Evolutionary conservation across 2,888 invertebrate species (phyloP).

Genomic region (Norana najaformis): DNA sequence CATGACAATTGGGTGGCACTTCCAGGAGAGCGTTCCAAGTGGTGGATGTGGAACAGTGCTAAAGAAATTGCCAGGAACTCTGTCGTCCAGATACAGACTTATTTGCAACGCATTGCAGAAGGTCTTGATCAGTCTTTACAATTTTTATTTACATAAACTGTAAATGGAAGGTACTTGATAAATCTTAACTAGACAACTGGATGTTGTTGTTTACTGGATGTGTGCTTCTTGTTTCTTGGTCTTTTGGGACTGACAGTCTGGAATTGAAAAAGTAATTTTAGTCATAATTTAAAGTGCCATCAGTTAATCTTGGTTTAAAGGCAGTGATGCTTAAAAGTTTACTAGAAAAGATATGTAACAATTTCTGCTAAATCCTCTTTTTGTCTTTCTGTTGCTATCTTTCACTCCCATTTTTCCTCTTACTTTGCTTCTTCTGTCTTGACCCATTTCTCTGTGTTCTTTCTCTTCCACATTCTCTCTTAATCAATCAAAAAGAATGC

Average conservation of each 20-base stretch:
- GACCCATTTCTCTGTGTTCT: neutral
- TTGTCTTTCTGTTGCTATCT: too few relatives aligned
- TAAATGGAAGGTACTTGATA: neutral
- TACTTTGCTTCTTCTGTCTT: too few relatives aligned
- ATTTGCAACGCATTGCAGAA: conserved; percentile 55
- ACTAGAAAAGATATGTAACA: too few relatives aligned
- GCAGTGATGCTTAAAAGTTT: too few relatives aligned
- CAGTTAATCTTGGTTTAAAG: too few relatives aligned
- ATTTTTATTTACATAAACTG: neutral
- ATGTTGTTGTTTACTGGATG: neutral
- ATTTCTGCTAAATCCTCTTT: too few relatives aligned
- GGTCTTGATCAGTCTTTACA: conserved; percentile 46
- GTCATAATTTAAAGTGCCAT: too few relatives aligned
- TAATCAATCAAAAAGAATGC: neutral
- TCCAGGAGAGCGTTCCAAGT: conserved; percentile 57
- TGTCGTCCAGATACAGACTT: conserved; percentile 58
- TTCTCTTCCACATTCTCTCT: neutral
- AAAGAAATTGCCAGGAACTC: conserved; percentile 53
- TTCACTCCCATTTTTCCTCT: too few relatives aligned
- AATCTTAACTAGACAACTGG: too few relatives aligned
- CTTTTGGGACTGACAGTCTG: too few relatives aligned
- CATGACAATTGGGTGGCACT: conserved; percentile 57
- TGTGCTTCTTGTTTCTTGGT: too few relatives aligned
- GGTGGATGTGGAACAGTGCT: conserved; percentile 61
- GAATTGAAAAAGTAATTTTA: too few relatives aligned